Conservation (phyloP, 2,113 vertebrate genomes). For the Oceanites oceanicus region DNA sequence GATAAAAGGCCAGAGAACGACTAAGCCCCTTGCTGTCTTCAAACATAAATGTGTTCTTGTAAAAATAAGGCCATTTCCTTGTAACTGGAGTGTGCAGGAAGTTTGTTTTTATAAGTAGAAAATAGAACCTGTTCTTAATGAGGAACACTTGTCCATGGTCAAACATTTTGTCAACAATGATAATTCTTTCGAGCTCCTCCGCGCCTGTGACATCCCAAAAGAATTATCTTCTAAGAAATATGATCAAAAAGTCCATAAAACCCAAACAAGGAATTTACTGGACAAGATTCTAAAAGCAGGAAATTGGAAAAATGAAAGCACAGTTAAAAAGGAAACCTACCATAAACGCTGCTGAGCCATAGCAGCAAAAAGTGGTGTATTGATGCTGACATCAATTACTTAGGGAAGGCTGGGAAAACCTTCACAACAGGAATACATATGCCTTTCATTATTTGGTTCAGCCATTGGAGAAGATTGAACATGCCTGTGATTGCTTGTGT, state of each 20-base stretch:
- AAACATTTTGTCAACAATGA: constrained; percentile 57
- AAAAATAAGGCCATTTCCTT: constrained; percentile 51
- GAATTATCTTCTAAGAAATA: constrained; percentile 57
- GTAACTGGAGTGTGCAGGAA: constrained; percentile 34
- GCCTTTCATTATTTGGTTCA: constrained; percentile 25
- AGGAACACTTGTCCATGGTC: constrained; percentile 58
- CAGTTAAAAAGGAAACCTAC: constrained; percentile 15
- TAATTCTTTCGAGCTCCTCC: constrained; percentile 34
- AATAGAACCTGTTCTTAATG: constrained; percentile 55
- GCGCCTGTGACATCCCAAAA: constrained; percentile 11
- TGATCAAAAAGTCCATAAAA: constrained; percentile 58
- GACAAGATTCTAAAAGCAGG: constrained; percentile 52
- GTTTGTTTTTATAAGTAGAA: constrained; percentile 62
- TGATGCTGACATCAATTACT: constrained; percentile 39
- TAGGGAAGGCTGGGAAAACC: constrained; percentile 10
- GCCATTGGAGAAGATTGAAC: background rate
- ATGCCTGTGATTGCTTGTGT: background rate
- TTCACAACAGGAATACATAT: background rate
- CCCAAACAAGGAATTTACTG: constrained; percentile 46
- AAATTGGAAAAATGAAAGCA: constrained; percentile 45
- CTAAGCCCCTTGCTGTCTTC: constrained; percentile 2
- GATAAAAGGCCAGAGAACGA: constrained; percentile 40
- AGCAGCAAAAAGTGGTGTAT: background rate
- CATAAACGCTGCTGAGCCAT: constrained; percentile 8
- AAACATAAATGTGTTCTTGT: background rate